Percentiles rank a stretch among this genome's conserved stretches.
Evolutionary conservation across 2,797 vertebrate genomes (phyloP).

Genomic region (Crenichthys baileyi): DNA sequence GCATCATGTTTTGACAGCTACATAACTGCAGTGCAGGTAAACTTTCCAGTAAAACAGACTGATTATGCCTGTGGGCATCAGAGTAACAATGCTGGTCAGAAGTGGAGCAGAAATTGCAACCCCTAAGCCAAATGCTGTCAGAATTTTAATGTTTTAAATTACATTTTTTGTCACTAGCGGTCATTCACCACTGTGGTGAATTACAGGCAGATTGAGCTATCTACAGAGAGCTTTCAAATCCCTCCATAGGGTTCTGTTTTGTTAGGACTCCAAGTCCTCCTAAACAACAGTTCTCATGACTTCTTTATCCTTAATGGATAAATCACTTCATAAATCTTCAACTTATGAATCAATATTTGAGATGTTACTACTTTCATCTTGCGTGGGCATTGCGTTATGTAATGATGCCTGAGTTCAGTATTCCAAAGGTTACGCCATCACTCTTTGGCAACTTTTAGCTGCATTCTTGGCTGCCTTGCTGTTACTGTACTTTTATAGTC

Average conservation of each 20-base stretch:
- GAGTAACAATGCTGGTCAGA: neutral
- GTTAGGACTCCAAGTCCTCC: neutral
- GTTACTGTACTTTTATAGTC: neutral
- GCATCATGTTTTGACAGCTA: too few relatives aligned
- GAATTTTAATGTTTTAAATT: neutral
- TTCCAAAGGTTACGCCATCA: neutral
- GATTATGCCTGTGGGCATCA: neutral
- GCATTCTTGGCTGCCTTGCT: too few relatives aligned
- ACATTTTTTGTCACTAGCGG: neutral
- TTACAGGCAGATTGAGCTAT: neutral
- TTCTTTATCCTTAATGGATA: neutral
- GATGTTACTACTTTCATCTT: neutral
- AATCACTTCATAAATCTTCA: neutral
- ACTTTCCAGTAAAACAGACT: too few relatives aligned
- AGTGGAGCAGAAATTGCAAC: neutral
- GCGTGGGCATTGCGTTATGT: neutral
- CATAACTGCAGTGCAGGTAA: too few relatives aligned
- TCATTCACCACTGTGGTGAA: neutral
- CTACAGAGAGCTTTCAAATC: neutral
- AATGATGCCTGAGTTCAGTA: neutral
- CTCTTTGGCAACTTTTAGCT: neutral
- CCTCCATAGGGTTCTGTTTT: neutral
- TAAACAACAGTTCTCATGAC: neutral
- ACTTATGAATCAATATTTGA: neutral
- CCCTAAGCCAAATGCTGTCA: neutral